Conservation (phyloP, 2,888 invertebrate species). For the Melikaiella ostensackeni region DNA sequence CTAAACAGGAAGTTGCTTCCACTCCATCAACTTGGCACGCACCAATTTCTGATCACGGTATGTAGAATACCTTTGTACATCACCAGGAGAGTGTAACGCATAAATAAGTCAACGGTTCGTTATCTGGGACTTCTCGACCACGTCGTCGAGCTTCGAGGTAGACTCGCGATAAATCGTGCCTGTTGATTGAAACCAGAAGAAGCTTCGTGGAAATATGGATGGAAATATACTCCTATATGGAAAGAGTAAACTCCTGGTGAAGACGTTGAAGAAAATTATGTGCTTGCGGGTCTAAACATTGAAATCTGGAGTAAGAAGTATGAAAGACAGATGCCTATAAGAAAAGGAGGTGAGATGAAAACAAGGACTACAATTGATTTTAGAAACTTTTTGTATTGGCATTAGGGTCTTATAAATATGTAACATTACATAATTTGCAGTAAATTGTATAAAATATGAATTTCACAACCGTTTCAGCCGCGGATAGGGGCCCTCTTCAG, state of each 20-base stretch:
- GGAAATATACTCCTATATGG: constrained; percentile 3
- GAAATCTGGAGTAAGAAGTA: no score
- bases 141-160: constrained; percentile 41
- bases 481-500: no score
- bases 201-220: constrained; percentile 39
- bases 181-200: constrained; percentile 51
- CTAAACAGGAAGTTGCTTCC: constrained; percentile 18
- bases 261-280: no score
- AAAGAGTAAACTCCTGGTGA: not conserved
- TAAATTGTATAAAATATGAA: no score
- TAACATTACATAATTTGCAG: no score
- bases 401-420: no score
- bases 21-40: constrained; percentile 20
- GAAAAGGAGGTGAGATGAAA: no score
- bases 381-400: no score
- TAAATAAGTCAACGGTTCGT: constrained; percentile 42
- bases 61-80: constrained; percentile 32
- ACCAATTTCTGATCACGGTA: constrained; percentile 8
- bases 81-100: constrained; percentile 23
- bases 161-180: constrained; percentile 44
- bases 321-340: no score
- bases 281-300: no score
- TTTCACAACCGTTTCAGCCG: no score
- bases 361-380: no score
- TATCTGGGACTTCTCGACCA: constrained; percentile 53